Evolutionary conservation across 2,797 vertebrate genomes (phyloP).

Genomic region (Eleutherodactylus coqui): DNA sequence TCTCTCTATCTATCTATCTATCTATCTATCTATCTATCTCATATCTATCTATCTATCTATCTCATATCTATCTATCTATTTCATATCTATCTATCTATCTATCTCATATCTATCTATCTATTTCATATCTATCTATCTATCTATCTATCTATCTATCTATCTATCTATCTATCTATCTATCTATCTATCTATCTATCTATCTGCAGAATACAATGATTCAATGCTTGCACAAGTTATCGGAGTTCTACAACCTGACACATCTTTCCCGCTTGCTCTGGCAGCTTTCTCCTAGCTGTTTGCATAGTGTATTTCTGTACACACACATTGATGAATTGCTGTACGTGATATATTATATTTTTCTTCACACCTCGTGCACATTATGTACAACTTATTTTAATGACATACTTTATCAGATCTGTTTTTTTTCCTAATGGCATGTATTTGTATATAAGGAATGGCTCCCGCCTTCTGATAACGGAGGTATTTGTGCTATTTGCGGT

Average conservation of each 20-base stretch:
- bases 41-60: no score
- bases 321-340: background rate
- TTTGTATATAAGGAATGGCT: background rate
- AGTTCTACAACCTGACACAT: background rate
- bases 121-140: background rate
- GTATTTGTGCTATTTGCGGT: slow-evolving; percentile 24
- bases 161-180: no score
- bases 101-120: no score
- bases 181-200: background rate
- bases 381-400: background rate
- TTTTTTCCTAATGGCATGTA: background rate
- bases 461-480: background rate
- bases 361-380: slow-evolving; percentile 22
- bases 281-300: background rate
- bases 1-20: slow-evolving; percentile 1
- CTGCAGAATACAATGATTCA: background rate
- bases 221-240: background rate
- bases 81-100: no score
- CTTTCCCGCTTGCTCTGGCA: background rate
- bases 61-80: no score
- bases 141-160: background rate
- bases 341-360: slow-evolving; percentile 33
- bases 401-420: background rate
- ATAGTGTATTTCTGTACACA: slow-evolving; percentile 1
- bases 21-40: no score